Evolutionary conservation across 2,113 vertebrate genomes (phyloP), one percentile per base, ranked within the genome.

Genomic region (Pterocles gutturalis): DNA sequence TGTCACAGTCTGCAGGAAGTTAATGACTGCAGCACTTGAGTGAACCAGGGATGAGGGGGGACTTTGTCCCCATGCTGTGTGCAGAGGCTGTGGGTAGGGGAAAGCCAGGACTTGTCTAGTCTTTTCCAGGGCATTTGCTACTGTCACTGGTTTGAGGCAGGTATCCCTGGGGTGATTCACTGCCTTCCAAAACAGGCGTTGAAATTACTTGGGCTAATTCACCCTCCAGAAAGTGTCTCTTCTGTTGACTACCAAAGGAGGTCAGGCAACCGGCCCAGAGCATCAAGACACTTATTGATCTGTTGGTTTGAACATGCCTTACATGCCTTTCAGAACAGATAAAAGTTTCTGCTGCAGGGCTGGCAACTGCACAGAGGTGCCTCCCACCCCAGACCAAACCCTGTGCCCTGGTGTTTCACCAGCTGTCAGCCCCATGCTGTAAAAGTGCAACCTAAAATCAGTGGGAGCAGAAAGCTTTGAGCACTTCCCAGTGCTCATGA

Each of bases 11-110:
- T 57, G 33, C 25, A 55, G 7, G 16, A 2, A 24, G 26, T 71
- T 71, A 49, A 43, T 55, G 33, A 33, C 31, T 5, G 10, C 14
- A 41, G 8, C 17, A 49, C 18, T 65, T 33, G 11, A 1, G 0
- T 46, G 57, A 79, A n/a, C 10, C 13, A 19, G n/a, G 3, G 2
- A 15, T 0, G 1, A 48, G 7, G 7, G 1, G 5, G 6, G 1
- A 21, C 10, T 71, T 51, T 7, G 11, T 71, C 33, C 15, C 11
- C 28, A 7, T 33, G 21, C 28, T 61, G 29, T 25, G 22, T 9
- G 8, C 6, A 13, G 11, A 8, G 19, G 16, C 34, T 2, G 3
- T 11, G 25, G 6, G 10, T 4, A 60, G 31, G 5, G 9, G 19
- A n/a, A 54, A 83, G 24, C 6, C 4, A 1, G 2, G 2, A 24